phyloP scores from a whole-genome alignment of 2,888 invertebrate genomes.

The Boloria euphrosyne region DNA sequence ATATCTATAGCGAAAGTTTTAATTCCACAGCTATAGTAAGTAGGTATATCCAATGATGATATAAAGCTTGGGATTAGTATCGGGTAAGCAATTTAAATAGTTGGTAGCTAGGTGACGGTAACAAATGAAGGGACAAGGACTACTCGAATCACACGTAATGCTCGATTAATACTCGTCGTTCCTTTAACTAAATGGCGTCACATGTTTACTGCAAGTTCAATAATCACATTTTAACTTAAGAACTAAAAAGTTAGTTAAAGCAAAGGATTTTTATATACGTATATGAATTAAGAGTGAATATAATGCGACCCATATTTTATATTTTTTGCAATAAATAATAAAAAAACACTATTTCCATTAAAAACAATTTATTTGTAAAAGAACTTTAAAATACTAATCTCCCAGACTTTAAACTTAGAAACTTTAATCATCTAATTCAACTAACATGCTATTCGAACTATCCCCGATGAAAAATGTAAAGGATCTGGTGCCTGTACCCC shows the following conservation, averaged over 20 bases:
- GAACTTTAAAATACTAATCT: background rate
- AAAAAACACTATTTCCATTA: too few species aligned
- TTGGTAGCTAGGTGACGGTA: slow-evolving; percentile 53
- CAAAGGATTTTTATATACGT: too few species aligned
- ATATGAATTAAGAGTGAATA: too few species aligned
- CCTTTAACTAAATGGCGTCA: background rate
- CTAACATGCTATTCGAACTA: slow-evolving; percentile 33
- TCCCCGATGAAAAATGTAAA: slow-evolving; percentile 44
- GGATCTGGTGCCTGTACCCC: slow-evolving; percentile 60
- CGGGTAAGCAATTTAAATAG: slow-evolving; percentile 56
- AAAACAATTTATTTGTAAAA: too few species aligned
- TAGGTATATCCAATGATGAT: background rate
- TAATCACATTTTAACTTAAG: too few species aligned
- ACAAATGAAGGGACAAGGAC: slow-evolving; percentile 61
- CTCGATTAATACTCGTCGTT: slow-evolving; percentile 71
- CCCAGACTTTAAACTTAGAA: slow-evolving; percentile 19
- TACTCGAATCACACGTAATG: slow-evolving; percentile 64
- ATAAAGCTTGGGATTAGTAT: slow-evolving; percentile 31
- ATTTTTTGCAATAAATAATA: too few species aligned
- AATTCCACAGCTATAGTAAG: background rate
- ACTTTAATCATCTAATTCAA: slow-evolving; percentile 27
- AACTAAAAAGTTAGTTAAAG: too few species aligned
- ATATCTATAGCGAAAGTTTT: background rate
- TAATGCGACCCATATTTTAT: too few species aligned
- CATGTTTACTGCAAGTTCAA: too few species aligned